A percentile compares a stretch with the other conserved stretches of the same genome.
Evolutionary conservation across 1,140 invertebrate species (phyloP).

Genomic region (Meloidogyne hapla): DNA sequence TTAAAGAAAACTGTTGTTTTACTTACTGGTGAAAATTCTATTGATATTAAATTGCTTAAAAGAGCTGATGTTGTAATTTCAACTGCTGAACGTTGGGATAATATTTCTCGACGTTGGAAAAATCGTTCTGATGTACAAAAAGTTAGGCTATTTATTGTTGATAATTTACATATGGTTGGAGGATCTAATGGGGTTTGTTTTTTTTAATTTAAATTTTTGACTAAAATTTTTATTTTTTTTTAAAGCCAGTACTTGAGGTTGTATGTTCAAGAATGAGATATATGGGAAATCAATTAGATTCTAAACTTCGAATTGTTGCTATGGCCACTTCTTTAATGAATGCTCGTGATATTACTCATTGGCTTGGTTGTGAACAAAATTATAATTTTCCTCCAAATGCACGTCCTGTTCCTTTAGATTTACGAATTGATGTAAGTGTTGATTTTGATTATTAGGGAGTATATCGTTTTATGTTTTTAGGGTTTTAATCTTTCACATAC

Average conservation of each 20-base stretch:
- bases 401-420: conserved; percentile 85
- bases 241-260: conserved; percentile 84
- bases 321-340: conserved; percentile 89
- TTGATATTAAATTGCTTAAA: conserved; percentile 82
- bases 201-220: background rate
- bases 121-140: conserved; percentile 97
- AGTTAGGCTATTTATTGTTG: conserved; percentile 91
- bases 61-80: conserved; percentile 88
- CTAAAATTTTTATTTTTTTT: background rate
- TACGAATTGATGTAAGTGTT: conserved; percentile 77
- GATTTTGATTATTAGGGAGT: too few relatives aligned
- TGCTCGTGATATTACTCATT: conserved; percentile 89
- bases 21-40: conserved; percentile 95
- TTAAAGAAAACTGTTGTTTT: conserved; percentile 79
- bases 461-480: background rate
- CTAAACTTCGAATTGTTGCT: conserved; percentile 85
- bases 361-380: conserved; percentile 85
- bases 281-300: conserved; percentile 91
- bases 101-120: conserved; percentile 95
- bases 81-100: conserved; percentile 95
- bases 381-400: conserved; percentile 99
- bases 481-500: conserved; percentile 83
- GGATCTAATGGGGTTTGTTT: conserved; percentile 66
- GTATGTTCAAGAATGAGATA: conserved; percentile 96
- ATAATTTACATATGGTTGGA: conserved; percentile 83